phyloP scores from a whole-genome alignment of 2,888 invertebrate species.

The Xestobium rufovillosum region DNA sequence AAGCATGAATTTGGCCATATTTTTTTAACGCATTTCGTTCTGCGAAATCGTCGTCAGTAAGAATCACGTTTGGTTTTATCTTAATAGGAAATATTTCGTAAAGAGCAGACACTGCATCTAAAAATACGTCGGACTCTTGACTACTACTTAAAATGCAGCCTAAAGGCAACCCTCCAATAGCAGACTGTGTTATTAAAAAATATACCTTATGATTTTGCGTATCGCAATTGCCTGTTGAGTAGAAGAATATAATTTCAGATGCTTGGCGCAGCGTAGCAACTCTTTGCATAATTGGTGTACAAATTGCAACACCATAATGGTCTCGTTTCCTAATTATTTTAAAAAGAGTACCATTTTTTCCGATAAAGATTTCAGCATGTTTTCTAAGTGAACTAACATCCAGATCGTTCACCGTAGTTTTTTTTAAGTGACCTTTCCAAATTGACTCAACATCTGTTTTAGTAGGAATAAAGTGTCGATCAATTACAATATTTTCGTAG shows the following conservation, averaged over 20 bases:
- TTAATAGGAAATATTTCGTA: slow-evolving; percentile 13
- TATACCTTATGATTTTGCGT: slow-evolving; percentile 21
- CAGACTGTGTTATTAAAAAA: slow-evolving; percentile 20
- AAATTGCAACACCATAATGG: not conserved
- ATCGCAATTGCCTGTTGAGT: slow-evolving; percentile 19
- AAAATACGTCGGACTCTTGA: slow-evolving; percentile 14
- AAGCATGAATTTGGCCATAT: not conserved
- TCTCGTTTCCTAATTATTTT: slow-evolving; percentile 9
- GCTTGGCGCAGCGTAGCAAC: slow-evolving; percentile 12
- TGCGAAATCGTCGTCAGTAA: slow-evolving; percentile 8
- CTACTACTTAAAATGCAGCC: slow-evolving; percentile 21
- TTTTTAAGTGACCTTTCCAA: slow-evolving; percentile 4
- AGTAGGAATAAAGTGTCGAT: slow-evolving; percentile 7
- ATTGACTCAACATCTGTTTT: slow-evolving; percentile 4
- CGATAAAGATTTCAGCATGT: slow-evolving; percentile 1
- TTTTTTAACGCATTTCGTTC: slow-evolving; percentile 8
- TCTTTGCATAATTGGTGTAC: slow-evolving; percentile 21
- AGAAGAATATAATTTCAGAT: slow-evolving; percentile 20
- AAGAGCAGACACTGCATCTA: slow-evolving; percentile 10
- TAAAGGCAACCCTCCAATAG: slow-evolving; percentile 20
- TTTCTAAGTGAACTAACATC: slow-evolving; percentile 3
- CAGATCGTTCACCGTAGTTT: slow-evolving; percentile 4
- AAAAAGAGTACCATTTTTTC: slow-evolving; percentile 13
- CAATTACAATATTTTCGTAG: slow-evolving; percentile 6
- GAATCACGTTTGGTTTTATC: slow-evolving; percentile 6